Percentiles rank a stretch among this genome's conserved stretches.
phyloP scores from a whole-genome alignment of 2,113 vertebrate genomes.

The Eulacestoma nigropectus region DNA sequence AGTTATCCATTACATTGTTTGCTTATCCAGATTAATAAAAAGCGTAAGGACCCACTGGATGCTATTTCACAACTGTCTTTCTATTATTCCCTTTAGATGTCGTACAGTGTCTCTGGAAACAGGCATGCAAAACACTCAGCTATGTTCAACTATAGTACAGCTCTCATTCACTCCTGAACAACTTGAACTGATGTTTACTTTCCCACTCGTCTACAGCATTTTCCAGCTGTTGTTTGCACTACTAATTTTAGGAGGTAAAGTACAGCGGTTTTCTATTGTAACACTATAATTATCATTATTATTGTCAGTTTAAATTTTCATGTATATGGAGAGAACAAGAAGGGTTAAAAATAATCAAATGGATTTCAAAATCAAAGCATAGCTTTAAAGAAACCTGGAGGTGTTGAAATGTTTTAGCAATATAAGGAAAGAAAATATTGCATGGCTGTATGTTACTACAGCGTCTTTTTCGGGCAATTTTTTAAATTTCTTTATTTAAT shows the following conservation, averaged over 20 bases:
- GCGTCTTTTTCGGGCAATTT: background rate
- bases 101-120: conserved; percentile 94
- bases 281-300: background rate
- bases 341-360: background rate
- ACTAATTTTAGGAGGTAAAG: conserved; percentile 77
- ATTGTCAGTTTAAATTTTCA: background rate
- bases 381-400: background rate
- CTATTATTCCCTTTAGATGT: conserved; percentile 72
- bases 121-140: conserved; percentile 90
- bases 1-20: background rate
- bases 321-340: background rate
- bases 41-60: background rate
- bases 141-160: conserved; percentile 92
- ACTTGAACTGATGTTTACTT: conserved; percentile 86
- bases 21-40: background rate
- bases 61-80: background rate
- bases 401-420: background rate
- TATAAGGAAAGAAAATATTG: background rate
- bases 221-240: conserved; percentile 81
- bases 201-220: conserved; percentile 94
- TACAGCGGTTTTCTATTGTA: background rate
- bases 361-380: background rate
- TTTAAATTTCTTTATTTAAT: conserved; percentile 12
- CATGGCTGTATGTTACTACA: background rate
- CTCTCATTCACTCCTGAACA: conserved; percentile 85